phyloP scores from a whole-genome alignment of 2,888 invertebrate genomes.

The Blastobasis adustella region DNA sequence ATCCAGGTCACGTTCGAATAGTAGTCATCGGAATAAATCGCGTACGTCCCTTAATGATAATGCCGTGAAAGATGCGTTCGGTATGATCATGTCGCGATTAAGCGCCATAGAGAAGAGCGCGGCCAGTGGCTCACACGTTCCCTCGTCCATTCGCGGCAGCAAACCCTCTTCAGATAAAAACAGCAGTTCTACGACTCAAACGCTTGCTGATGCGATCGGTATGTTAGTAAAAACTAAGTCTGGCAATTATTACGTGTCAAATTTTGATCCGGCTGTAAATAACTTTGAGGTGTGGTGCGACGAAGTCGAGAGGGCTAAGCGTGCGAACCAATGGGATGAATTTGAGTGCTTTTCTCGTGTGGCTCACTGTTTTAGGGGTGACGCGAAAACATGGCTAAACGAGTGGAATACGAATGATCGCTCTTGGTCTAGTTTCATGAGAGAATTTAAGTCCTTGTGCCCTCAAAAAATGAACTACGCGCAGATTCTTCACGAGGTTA shows the following conservation, averaged over 20 bases:
- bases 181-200: background rate
- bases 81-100: too few species aligned
- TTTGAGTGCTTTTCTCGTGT: too few species aligned
- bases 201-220: background rate
- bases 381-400: background rate
- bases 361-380: background rate
- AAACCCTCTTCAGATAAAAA: too few species aligned
- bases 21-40: too few species aligned
- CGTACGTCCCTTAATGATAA: too few species aligned
- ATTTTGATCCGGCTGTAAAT: background rate
- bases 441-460: background rate
- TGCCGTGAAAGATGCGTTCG: too few species aligned
- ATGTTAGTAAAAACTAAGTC: background rate
- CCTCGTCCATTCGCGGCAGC: too few species aligned
- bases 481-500: background rate
- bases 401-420: background rate
- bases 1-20: too few species aligned
- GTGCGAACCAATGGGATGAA: background rate
- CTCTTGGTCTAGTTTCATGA: background rate
- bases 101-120: too few species aligned
- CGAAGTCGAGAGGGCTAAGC: background rate
- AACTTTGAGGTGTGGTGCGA: background rate
- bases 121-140: too few species aligned
- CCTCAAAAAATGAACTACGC: background rate
- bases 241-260: background rate